Percentiles rank a stretch among this genome's conserved stretches.
Evolutionary conservation across 2,113 vertebrate species (phyloP).

Genomic region (Prinia subflava): DNA sequence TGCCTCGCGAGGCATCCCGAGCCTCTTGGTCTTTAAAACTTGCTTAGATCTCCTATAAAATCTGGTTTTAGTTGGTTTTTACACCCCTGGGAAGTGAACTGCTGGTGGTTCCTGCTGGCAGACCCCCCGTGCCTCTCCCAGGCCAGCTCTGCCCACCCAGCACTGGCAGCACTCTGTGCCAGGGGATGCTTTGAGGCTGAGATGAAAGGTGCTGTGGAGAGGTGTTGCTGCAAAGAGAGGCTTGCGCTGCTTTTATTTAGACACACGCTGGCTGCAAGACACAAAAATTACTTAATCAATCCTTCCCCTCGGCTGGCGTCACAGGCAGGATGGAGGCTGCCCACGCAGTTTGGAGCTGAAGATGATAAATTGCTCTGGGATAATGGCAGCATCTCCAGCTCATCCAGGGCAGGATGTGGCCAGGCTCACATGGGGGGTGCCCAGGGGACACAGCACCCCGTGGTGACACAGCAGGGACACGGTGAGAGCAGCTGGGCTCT

Average conservation of each 20-base stretch:
- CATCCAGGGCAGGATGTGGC: rapidly evolving
- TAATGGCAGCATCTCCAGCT: rapidly evolving
- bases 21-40: background rate
- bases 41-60: background rate
- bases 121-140: background rate
- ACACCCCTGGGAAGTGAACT: background rate
- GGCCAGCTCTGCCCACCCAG: background rate
- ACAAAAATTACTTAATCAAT: slow-evolving; percentile 49
- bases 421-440: rapidly evolving
- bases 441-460: rapidly evolving
- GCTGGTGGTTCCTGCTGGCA: background rate
- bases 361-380: background rate
- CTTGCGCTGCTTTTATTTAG: background rate
- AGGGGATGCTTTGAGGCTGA: background rate
- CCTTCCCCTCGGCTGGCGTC: background rate
- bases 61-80: background rate
- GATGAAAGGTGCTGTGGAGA: background rate
- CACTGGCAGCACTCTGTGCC: rapidly evolving
- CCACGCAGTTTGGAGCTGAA: background rate
- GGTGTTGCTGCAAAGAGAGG: background rate
- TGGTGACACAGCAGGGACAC: rapidly evolving
- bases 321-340: slow-evolving; percentile 1
- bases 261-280: background rate
- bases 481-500: background rate
- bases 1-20: background rate